Base-by-base conservation (phyloP, 2,797 vertebrate species). In the Graptemys geographica region DNA sequence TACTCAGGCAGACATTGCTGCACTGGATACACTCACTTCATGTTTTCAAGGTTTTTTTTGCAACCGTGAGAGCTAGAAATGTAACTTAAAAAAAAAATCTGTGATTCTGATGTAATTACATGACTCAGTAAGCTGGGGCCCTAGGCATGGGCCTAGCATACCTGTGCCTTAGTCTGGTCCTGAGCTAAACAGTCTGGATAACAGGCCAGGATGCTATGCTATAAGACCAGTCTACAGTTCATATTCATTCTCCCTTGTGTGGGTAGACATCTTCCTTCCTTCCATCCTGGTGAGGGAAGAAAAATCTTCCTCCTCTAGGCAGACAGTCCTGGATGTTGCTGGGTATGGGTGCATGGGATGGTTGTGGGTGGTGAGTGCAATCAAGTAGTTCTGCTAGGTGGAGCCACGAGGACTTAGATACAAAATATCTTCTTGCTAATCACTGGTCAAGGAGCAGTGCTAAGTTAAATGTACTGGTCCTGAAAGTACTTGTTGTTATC, bases 161-260 rank as follows among this genome's bases (percentile, higher is more conserved):
- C 25, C 51, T 56, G 41, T 31, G 41, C 86, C 53, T 86, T 88
- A 65, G 79, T 84, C 44, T 49, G 33, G 52, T 12, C 5, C 31
- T 89, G 69, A 23, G 88, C 51, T 69, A 79, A 82, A 25, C 28
- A 37, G 65, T 23, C 72, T 79, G 85, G 86, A 87, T 85, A 95
- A 59, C 2, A 12, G 37, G 55, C 2, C 33, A 87, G 12, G 51
- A 8, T 74, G 12, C 10, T 74, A 74, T 27, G n/a, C 37, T 74
- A 25, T 74, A 44, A 44, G 21, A 21, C 23, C 69, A 44, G 11
- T 6, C 37, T 44, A 12, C 5, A 44, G 0, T 59, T 28, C 16
- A 2, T 0, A 80, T 93, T 82, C 59, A 33, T 80, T 91, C n/a
- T 92, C 25, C 4, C 0, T 86, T 12, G 1, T 4, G 33, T n/a